Evolutionary conservation across 2,888 invertebrate species (phyloP).

Genomic region (Ellobium chinense): DNA sequence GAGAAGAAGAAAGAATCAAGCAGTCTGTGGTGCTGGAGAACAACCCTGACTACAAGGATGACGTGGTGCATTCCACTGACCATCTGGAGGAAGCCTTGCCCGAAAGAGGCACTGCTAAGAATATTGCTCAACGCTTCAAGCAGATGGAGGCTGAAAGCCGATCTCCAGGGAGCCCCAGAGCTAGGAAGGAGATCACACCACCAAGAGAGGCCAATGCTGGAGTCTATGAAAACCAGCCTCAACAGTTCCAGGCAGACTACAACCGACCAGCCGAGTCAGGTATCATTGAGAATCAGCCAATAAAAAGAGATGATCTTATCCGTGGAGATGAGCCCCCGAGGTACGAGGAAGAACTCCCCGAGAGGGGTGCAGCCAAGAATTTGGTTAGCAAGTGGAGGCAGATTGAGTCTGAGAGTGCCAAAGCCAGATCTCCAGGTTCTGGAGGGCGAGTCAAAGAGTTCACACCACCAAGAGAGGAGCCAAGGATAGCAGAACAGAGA

Average conservation of each 20-base stretch:
- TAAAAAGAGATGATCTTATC: constrained; percentile 77
- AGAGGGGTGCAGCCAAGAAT: constrained; percentile 87
- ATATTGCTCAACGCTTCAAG: constrained; percentile 66
- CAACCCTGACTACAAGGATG: constrained; percentile 57
- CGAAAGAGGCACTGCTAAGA: constrained; percentile 65
- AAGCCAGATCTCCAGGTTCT: constrained; percentile 57
- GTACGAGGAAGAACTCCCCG: constrained; percentile 76
- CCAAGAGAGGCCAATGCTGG: constrained; percentile 62
- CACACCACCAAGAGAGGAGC: constrained; percentile 70
- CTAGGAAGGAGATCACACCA: constrained; percentile 64
- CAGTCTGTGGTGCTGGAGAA: constrained; percentile 65
- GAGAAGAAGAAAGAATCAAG: constrained; percentile 55
- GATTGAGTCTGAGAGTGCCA: constrained; percentile 81
- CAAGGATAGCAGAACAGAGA: constrained; percentile 50
- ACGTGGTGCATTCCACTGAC: constrained; percentile 61
- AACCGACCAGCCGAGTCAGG: constrained; percentile 56
- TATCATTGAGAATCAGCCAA: constrained; percentile 70
- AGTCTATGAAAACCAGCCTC: constrained; percentile 67
- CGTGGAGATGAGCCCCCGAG: constrained; percentile 74
- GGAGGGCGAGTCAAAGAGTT: constrained; percentile 68
- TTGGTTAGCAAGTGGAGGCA: constrained; percentile 93
- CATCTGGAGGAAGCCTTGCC: constrained; percentile 62
- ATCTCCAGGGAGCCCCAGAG: constrained; percentile 47
- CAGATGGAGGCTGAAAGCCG: constrained; percentile 59
- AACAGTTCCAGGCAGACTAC: constrained; percentile 52